These are phyloP conservation scores for Mesopsocus fuscifrons DNA, from an alignment of 2,888 invertebrate genomes.

Conservation along the genomic window DNA sequence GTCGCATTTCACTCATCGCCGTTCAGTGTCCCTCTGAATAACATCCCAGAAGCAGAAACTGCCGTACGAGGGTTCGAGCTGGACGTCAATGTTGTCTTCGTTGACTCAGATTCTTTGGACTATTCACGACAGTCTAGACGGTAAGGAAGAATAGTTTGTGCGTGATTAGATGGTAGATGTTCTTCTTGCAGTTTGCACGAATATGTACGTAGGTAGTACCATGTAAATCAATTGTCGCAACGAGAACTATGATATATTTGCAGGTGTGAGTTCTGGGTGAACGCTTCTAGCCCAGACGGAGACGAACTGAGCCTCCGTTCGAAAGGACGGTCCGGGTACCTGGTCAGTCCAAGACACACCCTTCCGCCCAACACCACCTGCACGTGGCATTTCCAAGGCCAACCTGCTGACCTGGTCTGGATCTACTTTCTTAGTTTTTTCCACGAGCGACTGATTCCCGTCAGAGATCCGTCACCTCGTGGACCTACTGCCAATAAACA, in stretches of 20 bases:
- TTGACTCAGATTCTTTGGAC: slow-evolving; percentile 71
- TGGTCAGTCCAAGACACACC: slow-evolving; percentile 65
- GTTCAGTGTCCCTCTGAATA: slow-evolving; percentile 57
- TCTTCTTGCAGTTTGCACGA: no score
- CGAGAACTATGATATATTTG: no score
- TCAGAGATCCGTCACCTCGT: slow-evolving; percentile 6
- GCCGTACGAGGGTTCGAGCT: slow-evolving; percentile 63
- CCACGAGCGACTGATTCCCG: slow-evolving; percentile 40
- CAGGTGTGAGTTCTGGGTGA: slow-evolving; percentile 56
- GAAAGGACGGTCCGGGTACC: slow-evolving; percentile 45
- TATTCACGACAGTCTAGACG: slow-evolving; percentile 39
- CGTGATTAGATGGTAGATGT: no score
- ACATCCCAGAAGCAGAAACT: slow-evolving; percentile 35
- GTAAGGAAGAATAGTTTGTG: slow-evolving; percentile 16
- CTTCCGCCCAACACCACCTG: slow-evolving; percentile 73
- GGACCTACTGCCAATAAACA: slow-evolving; percentile 10
- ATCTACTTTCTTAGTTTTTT: slow-evolving; percentile 72
- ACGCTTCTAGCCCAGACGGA: slow-evolving; percentile 46
- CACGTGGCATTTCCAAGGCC: slow-evolving; percentile 66
- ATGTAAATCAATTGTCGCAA: no score
- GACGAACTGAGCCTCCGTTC: slow-evolving; percentile 27
- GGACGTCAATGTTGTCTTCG: slow-evolving; percentile 72
- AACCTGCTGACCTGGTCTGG: slow-evolving; percentile 64
- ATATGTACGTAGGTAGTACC: no score
- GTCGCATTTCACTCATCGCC: slow-evolving; percentile 77